phyloP scores from a whole-genome alignment of 2,113 vertebrate species.

The Nothoprocta pentlandii region DNA sequence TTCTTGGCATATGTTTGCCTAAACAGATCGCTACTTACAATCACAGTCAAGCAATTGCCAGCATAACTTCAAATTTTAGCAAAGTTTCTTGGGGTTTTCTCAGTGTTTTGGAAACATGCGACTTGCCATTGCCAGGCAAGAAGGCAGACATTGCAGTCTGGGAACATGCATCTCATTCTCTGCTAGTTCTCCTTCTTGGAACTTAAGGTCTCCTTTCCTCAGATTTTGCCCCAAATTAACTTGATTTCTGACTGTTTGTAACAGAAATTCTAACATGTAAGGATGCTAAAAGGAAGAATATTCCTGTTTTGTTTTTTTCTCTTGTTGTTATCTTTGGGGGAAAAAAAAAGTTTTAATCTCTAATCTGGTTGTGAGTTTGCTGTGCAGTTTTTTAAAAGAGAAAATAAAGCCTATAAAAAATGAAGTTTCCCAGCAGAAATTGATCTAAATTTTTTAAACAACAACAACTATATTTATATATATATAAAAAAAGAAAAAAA shows the following conservation, averaged over 20 bases:
- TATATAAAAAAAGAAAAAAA: neutral
- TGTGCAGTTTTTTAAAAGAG: neutral
- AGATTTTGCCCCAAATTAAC: neutral
- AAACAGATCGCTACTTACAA: slow-evolving; percentile 28
- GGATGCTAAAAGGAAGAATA: neutral
- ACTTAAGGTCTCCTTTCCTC: neutral
- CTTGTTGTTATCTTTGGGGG: neutral
- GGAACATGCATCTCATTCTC: neutral
- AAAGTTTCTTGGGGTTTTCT: neutral
- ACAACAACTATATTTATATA: neutral
- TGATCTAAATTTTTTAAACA: neutral
- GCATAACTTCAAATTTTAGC: slow-evolving; percentile 2
- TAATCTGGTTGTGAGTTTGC: neutral
- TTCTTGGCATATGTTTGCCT: neutral
- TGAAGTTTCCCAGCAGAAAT: neutral
- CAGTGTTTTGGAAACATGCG: slow-evolving; percentile 55
- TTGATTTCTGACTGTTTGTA: neutral
- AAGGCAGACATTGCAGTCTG: neutral
- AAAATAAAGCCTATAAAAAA: neutral
- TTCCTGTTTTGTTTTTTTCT: neutral
- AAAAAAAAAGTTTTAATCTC: neutral
- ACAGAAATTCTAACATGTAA: neutral
- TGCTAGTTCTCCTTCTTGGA: neutral
- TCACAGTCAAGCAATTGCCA: slow-evolving; percentile 52
- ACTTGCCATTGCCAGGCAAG: slow-evolving; percentile 21